Evolutionary conservation across 1,140 invertebrate species (phyloP), one percentile per base, ranked within the genome.

Genomic region (Eurosta solidaginis): DNA sequence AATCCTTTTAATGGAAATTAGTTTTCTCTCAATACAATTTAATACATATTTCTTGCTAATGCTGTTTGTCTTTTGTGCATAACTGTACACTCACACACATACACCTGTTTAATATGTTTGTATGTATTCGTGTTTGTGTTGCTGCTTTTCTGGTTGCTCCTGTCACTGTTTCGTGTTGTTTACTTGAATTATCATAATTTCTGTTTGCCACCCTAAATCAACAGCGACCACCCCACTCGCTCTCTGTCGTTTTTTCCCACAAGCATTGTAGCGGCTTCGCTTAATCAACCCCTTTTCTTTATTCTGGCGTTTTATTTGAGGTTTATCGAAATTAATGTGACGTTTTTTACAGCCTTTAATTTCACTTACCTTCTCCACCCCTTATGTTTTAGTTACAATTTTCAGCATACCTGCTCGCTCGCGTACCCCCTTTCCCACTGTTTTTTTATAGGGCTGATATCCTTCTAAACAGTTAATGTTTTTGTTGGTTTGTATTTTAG

Each of bases 1-100:
- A 85, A 85, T 85, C 84, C 84, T 85, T n/a, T 85, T 85, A 85
- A 85, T 85, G 84, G 85, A 85, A 85, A 85, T 85, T 85, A 85
- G 84, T 85, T 85, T n/a, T 83, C 84, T 85, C 84, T 85, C 84
- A 85, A 85, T 85, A 85, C 84, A 83, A 84, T 85, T 85, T 85
- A 85, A 85, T 85, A n/a, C n/a, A n/a, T n/a, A 85, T 85, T 83
- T 85, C 85, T 85, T 33, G 45, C 12, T 54, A 6, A 7, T 49
- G 40, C 33, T 50, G 45, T 49, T 82, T n/a, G n/a, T n/a, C n/a
- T n/a, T 73, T 22, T 27, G 17, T 47, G 29, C 25, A 20, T 75
- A 33, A 29, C 29, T 75, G 44, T 33, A 29, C 42, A 10, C 14
- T 17, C 45, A 47, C 45, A 47, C n/a, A 17, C 45, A 17, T 47